phyloP scores from a whole-genome alignment of 2,797 vertebrate species.

The Lithobates sylvaticus region DNA sequence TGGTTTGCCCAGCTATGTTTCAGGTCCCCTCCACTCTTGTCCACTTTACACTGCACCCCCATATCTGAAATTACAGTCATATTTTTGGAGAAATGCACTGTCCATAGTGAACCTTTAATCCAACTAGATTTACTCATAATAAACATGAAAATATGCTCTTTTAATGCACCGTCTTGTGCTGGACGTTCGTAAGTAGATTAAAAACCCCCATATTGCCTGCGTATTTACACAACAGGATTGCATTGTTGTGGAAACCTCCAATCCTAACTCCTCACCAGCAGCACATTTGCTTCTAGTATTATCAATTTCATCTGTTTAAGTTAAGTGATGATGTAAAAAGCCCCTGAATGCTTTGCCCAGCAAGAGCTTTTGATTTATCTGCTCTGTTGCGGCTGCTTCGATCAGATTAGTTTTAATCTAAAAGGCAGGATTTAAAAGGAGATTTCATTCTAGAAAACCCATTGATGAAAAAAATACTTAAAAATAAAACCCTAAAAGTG shows the following conservation, averaged over 20 bases:
- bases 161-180: not conserved
- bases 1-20: too few species aligned
- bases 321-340: constrained; percentile 31
- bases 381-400: not conserved
- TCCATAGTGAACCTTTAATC: not conserved
- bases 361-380: not conserved
- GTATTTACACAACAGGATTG: constrained; percentile 22
- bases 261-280: not conserved
- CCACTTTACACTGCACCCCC: too few species aligned
- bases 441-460: constrained; percentile 45
- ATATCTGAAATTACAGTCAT: not conserved
- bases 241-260: not conserved
- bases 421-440: constrained; percentile 56
- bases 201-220: constrained; percentile 1
- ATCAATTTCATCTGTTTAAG: constrained; percentile 45
- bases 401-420: constrained; percentile 58
- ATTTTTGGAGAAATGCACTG: not conserved
- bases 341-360: not conserved
- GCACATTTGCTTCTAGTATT: constrained; percentile 33
- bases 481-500: not conserved
- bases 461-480: constrained; percentile 22
- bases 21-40: too few species aligned
- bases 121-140: not conserved
- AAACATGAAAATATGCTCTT: not conserved
- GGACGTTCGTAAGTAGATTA: constrained; percentile 28